phyloP scores from a whole-genome alignment of 2,797 vertebrate species.

The Macroramphosus scolopax region DNA sequence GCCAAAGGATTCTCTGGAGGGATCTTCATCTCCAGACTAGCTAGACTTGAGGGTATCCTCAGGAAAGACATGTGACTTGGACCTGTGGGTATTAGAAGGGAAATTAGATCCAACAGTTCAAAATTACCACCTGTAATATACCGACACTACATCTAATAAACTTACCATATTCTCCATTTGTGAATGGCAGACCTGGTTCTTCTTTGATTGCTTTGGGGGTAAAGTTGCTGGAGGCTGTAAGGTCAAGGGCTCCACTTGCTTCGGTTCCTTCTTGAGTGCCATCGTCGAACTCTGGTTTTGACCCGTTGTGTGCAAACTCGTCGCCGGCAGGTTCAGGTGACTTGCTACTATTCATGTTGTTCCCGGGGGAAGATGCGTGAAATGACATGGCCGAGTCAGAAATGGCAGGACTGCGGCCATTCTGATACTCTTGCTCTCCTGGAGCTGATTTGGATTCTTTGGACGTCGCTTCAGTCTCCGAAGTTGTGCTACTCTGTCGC shows the following conservation, averaged over 20 bases:
- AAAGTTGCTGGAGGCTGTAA: slow-evolving; percentile 84
- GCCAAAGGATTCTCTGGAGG: slow-evolving; percentile 80
- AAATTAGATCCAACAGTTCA: slow-evolving; percentile 6
- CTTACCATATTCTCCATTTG: slow-evolving; percentile 84
- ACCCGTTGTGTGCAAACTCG: slow-evolving; percentile 48
- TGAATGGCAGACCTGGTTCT: slow-evolving; percentile 80
- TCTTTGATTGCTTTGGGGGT: slow-evolving; percentile 83
- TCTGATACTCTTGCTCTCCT: slow-evolving; percentile 85
- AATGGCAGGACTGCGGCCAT: slow-evolving; percentile 83
- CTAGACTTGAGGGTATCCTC: slow-evolving; percentile 83
- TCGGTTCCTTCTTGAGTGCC: slow-evolving; percentile 71
- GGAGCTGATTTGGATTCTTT: slow-evolving; percentile 81
- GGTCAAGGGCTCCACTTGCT: slow-evolving; percentile 86
- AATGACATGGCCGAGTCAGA: slow-evolving; percentile 78
- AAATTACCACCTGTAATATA: not conserved
- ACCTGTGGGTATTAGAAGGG: slow-evolving; percentile 67
- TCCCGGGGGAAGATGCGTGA: slow-evolving; percentile 85
- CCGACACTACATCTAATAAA: not conserved
- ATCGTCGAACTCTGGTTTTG: slow-evolving; percentile 75
- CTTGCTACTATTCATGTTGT: slow-evolving; percentile 73
- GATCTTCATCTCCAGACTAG: slow-evolving; percentile 90
- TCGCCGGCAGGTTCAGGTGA: slow-evolving; percentile 80
- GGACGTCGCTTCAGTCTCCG: slow-evolving; percentile 84
- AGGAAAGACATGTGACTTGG: slow-evolving; percentile 81
- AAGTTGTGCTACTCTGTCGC: slow-evolving; percentile 86